A percentile compares a stretch with the other conserved stretches of the same genome.
Evolutionary conservation across 2,797 vertebrate species (phyloP).

Genomic region (Aldrovandia affinis): DNA sequence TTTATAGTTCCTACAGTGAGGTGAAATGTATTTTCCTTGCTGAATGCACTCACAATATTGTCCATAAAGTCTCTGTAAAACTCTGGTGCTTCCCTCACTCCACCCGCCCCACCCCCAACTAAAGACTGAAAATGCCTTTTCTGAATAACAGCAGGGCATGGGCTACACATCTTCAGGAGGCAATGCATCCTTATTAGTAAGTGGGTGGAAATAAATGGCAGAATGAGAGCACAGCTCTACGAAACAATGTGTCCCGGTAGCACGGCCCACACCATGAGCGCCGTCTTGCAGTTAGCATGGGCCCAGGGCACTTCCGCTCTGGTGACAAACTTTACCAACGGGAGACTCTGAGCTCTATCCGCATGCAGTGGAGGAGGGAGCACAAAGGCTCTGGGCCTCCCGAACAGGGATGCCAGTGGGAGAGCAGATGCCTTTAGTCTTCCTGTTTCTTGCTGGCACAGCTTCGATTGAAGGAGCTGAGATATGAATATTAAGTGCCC

Average conservation of each 20-base stretch:
- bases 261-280: background rate
- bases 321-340: conserved; percentile 39
- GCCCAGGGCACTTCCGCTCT: background rate
- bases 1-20: background rate
- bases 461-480: conserved; percentile 50
- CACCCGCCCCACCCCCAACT: background rate
- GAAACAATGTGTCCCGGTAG: background rate
- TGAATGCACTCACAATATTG: background rate
- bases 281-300: background rate
- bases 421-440: conserved; percentile 42
- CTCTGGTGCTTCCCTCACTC: background rate
- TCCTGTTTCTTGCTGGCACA: conserved; percentile 49
- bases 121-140: background rate
- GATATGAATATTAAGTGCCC: conserved; percentile 64
- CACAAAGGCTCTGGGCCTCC: conserved; percentile 44
- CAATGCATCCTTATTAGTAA: background rate
- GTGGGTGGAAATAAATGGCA: conserved; percentile 9
- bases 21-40: background rate
- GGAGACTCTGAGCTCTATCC: conserved; percentile 45
- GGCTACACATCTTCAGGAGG: background rate
- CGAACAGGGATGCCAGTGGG: conserved; percentile 46
- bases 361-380: conserved; percentile 38
- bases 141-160: background rate
- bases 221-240: conserved; percentile 14
- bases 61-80: background rate